Percentiles rank a stretch among this genome's conserved stretches.
These are phyloP conservation scores for Cephus cinctus DNA, from an alignment of 1,140 invertebrate genomes.

Conservation along the genomic window DNA sequence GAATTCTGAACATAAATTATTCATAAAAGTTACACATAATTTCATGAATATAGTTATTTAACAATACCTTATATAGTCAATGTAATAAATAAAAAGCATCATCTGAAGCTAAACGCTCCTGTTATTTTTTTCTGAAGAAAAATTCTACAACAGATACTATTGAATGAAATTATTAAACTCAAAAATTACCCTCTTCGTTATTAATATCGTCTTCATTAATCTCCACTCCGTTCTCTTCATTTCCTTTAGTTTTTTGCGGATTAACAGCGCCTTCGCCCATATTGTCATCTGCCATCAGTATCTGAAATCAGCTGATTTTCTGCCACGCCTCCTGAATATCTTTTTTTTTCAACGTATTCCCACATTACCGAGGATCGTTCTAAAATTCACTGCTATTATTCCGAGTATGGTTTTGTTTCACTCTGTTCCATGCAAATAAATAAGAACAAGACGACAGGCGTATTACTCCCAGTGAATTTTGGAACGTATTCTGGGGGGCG, in stretches of 20 bases:
- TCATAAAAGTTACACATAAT: slow-evolving; percentile 3
- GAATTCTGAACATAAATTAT: slow-evolving; percentile 62
- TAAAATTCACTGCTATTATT: too few species aligned
- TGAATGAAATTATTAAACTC: not conserved
- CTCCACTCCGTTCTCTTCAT: slow-evolving; percentile 27
- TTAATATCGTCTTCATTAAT: slow-evolving; percentile 41
- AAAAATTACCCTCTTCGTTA: slow-evolving; percentile 44
- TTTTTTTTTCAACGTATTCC: too few species aligned
- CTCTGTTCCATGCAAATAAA: too few species aligned
- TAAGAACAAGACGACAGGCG: too few species aligned
- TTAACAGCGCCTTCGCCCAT: slow-evolving; percentile 35
- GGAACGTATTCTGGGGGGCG: too few species aligned
- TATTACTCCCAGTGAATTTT: too few species aligned
- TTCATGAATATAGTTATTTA: not conserved
- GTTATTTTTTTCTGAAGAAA: not conserved
- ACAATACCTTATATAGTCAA: not conserved
- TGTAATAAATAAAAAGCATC: not conserved
- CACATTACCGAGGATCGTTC: too few species aligned
- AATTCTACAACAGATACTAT: not conserved
- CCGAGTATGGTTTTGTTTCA: too few species aligned
- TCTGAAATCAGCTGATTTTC: slow-evolving; percentile 23
- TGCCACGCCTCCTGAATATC: slow-evolving; percentile 9
- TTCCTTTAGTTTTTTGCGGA: slow-evolving; percentile 32
- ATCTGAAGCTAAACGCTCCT: not conserved
- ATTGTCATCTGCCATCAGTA: slow-evolving; percentile 33